phyloP scores from a whole-genome alignment of 2,113 vertebrate species.

The Meleagris gallopavo region DNA sequence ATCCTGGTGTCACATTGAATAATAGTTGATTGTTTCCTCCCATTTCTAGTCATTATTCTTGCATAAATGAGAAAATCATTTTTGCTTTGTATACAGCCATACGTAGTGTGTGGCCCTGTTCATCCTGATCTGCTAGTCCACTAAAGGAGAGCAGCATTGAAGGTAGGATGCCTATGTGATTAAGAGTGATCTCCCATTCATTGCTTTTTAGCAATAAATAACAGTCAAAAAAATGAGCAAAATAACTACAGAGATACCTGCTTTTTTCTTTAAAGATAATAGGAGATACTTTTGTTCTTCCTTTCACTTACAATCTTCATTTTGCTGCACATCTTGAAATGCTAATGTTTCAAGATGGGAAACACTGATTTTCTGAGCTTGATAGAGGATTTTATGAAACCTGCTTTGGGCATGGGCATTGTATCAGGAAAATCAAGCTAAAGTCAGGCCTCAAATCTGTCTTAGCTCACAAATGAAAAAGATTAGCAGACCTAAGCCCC shows the following conservation, averaged over 20 bases:
- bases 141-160: background rate
- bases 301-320: background rate
- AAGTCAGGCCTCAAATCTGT: background rate
- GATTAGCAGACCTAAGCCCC: background rate
- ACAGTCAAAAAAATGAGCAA: background rate
- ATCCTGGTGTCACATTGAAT: background rate
- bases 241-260: background rate
- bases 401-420: background rate
- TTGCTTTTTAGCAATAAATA: background rate
- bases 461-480: constrained; percentile 30
- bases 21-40: background rate
- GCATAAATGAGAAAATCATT: background rate
- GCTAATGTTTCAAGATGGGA: background rate
- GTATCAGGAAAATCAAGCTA: constrained; percentile 37
- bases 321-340: constrained; percentile 23
- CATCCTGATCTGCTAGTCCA: background rate
- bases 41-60: background rate
- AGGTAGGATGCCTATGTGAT: background rate
- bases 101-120: background rate
- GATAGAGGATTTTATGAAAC: background rate
- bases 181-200: background rate
- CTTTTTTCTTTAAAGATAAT: background rate
- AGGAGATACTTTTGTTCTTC: background rate
- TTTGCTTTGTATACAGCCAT: background rate
- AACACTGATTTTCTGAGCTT: background rate